phyloP scores from a whole-genome alignment of 2,888 invertebrate species.

The Chymomyza fuscimana region DNA sequence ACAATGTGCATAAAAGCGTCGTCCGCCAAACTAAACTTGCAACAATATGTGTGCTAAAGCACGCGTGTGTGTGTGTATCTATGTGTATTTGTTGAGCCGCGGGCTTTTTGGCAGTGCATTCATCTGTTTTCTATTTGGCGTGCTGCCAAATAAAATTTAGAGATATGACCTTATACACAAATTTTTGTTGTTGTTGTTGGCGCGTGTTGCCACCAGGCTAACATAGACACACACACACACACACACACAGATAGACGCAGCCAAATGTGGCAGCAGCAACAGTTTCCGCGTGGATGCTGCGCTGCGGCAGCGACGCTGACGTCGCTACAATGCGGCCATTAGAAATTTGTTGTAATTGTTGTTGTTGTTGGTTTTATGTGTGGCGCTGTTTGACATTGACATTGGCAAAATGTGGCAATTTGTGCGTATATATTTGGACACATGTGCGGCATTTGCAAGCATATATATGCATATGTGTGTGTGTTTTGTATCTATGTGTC shows the following conservation, averaged over 20 bases:
- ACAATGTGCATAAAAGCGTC: slow-evolving; percentile 23
- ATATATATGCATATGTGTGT: slow-evolving; percentile 2
- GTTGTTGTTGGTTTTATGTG: slow-evolving; percentile 33
- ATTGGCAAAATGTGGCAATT: slow-evolving; percentile 66
- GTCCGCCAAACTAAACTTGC: slow-evolving; percentile 35
- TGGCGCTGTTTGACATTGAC: slow-evolving; percentile 67
- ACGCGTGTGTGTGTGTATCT: slow-evolving; percentile 23
- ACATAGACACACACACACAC: slow-evolving; percentile 19
- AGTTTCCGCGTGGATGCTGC: slow-evolving; percentile 68
- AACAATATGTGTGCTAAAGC: slow-evolving; percentile 39
- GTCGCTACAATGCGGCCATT: slow-evolving; percentile 44
- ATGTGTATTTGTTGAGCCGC: slow-evolving; percentile 38
- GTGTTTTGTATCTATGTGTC: slow-evolving; percentile 12
- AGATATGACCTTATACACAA: slow-evolving; percentile 65
- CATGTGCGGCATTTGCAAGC: slow-evolving; percentile 17
- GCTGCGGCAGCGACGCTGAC: not conserved
- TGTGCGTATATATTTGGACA: slow-evolving; percentile 61
- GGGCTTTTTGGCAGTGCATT: slow-evolving; percentile 53
- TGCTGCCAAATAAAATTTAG: slow-evolving; percentile 70
- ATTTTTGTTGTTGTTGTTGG: not conserved
- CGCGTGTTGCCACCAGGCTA: not conserved
- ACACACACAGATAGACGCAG: slow-evolving; percentile 11
- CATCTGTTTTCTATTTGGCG: slow-evolving; percentile 67
- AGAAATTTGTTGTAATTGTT: slow-evolving; percentile 60
- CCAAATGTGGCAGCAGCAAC: slow-evolving; percentile 57